Base-by-base conservation (phyloP, 2,888 invertebrate genomes). In the Ochropleura plecta region DNA sequence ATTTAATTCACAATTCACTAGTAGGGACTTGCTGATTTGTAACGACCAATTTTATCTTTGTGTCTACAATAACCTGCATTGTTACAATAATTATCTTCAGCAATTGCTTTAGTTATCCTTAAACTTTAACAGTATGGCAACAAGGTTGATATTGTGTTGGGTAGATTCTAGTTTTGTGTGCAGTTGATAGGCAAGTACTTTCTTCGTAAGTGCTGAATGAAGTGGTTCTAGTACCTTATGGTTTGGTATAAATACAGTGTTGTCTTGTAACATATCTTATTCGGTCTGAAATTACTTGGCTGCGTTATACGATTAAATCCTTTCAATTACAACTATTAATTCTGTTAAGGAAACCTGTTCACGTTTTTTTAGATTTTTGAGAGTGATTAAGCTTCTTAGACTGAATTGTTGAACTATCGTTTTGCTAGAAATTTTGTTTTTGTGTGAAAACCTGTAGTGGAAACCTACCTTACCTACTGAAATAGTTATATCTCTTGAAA, bases 241-340 rank as follows among this genome's bases (percentile, higher is more conserved):
- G 53, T 12, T 53, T 55, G 30, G 49, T 82, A 80, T 82, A 84
- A 84, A 82, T 86, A 73, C 67, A 63, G 30, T 69, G 74, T 60
- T 75, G 44, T 59, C 62, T 53, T 76, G 49, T 65, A 18, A 49
- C 49, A 51, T 48, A 30, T 68, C 63, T 76, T 77, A 76, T 16
- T 86, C 60, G 3, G 60, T 20, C 44, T 73, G 40, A 51, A 70
- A 65, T 10, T 51, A 59, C 20, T 16, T 59, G 53, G 16, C 44
- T 18, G 46, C 48, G 49, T 59, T 69, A 48, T 14, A 9, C 57
- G 5, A 60, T 46, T 0, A 53, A 53, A 70, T 65, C 30, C n/a
- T 44, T 4, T 14, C 12, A 40, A 4, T 44, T 48, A 53, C 6
- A 49, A 14, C 3, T 9, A 5, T n/a, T 12, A 7, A 14, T 2